Evolutionary conservation across 2,888 invertebrate genomes (phyloP).

Genomic region (Tenthredo amoena): DNA sequence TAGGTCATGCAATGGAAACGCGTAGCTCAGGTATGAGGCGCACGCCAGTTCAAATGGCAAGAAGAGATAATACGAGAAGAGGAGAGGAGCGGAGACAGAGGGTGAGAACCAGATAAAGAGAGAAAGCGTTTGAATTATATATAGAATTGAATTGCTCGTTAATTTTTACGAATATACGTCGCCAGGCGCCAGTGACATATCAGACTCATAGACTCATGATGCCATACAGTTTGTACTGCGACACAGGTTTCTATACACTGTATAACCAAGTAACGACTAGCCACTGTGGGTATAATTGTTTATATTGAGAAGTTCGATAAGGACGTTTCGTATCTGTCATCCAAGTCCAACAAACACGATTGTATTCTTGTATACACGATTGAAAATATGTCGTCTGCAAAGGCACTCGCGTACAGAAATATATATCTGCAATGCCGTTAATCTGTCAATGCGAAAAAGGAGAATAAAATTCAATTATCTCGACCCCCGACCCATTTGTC

Average conservation of each 20-base stretch:
- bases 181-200: not conserved
- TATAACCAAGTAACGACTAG: constrained; percentile 17
- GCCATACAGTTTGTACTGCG: constrained; percentile 26
- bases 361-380: constrained; percentile 18
- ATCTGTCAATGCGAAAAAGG: not conserved
- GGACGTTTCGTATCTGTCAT: constrained; percentile 46
- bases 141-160: not conserved
- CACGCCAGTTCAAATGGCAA: not conserved
- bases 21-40: constrained; percentile 1
- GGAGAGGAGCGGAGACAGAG: not conserved
- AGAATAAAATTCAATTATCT: constrained; percentile 33
- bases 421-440: constrained; percentile 10
- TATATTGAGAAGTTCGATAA: constrained; percentile 42
- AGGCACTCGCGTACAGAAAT: not conserved
- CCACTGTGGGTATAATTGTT: constrained; percentile 26
- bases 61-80: not conserved
- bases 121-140: constrained; percentile 20
- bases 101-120: not conserved
- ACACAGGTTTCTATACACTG: constrained; percentile 25
- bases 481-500: constrained; percentile 46
- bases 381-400: constrained; percentile 11
- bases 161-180: constrained; percentile 2
- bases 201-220: not conserved
- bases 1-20: constrained; percentile 29
- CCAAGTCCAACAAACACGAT: constrained; percentile 47